Base-by-base conservation (phyloP, 2,888 invertebrate species). In the Brachyopa scutellaris region DNA sequence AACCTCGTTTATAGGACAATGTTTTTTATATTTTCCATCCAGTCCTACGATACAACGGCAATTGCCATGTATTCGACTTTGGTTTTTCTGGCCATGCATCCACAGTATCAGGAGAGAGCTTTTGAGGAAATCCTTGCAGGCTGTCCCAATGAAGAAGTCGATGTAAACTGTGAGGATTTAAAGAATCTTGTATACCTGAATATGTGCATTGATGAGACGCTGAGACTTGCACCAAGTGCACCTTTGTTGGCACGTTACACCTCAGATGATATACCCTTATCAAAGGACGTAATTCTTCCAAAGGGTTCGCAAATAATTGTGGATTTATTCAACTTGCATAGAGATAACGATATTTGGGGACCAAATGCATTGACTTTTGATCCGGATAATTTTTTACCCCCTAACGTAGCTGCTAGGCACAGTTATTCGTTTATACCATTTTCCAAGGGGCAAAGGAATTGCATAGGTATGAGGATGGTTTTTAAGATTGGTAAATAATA, bases 21-120 rank as follows among this genome's bases (percentile, higher is more conserved):
- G 36, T 2, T 86, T 2, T 87, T 86, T 33, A 87, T 85, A 6
- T 85, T 26, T 26, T 26, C 26, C 26, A 26, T 26, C n/a, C n/a
- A 87, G 4, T 87, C 86, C 7, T 88, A 72, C 19, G 87, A 87
- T 31, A 77, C 88, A 0, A 84, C 87, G 1, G 86, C 87, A 1
- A 62, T 84, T 1, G 57, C 82, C 0, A 42, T 87, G 0, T 86
- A 76, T 51, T 86, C 87, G 7, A 84, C 84, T 6, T 79, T 87
- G 70, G 85, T 87, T 57, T 86, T 85, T 40, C 84, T 88, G 76
- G 87, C 88, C 0, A 47, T 85, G 66, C 83, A 88, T 38, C 45
- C 84, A 47, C 69, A 85, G 1, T 59, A 82, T 11, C 87, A 87
- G 73, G 72, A 85, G 19, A 70, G 64, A 8, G 86, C 86, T n/a